A percentile compares a stretch with the other conserved stretches of the same genome.
These are phyloP conservation scores for Panulirus ornatus DNA, from an alignment of 1,140 invertebrate genomes.

Conservation along the genomic window DNA sequence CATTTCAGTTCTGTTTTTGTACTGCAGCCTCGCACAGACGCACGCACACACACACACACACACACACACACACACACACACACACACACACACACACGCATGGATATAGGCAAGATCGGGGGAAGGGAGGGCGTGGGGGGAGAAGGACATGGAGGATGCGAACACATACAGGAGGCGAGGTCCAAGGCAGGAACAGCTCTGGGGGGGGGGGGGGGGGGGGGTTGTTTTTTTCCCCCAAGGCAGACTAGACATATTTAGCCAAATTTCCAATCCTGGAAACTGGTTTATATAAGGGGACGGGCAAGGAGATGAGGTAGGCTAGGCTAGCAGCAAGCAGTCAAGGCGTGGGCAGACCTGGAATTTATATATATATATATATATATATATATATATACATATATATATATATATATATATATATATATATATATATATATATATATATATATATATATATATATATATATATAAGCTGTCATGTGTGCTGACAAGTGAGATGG, in stretches of 20 bases:
- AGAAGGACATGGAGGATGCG: no score
- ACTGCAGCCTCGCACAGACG: no score
- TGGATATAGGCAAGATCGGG: not conserved
- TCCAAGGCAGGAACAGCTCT: no score
- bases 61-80: not conserved
- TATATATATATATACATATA: not conserved
- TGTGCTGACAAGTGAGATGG: not conserved
- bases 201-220: no score
- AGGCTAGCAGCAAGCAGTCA: not conserved
- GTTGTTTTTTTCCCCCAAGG: no score
- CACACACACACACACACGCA: not conserved
- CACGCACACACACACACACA: not conserved
- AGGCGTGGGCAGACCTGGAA: not conserved
- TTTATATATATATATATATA: not conserved
- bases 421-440: constrained; percentile 11
- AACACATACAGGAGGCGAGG: not conserved
- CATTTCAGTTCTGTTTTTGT: no score
- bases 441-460: constrained; percentile 17
- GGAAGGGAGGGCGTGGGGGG: no score
- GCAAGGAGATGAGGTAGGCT: no score
- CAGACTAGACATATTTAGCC: no score
- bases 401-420: constrained; percentile 13
- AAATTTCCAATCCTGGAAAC: not conserved
- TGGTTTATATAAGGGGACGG: no score
- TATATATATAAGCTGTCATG: not conserved